Evolutionary conservation across 2,113 vertebrate species (phyloP).

Genomic region (Fregetta grallaria): DNA sequence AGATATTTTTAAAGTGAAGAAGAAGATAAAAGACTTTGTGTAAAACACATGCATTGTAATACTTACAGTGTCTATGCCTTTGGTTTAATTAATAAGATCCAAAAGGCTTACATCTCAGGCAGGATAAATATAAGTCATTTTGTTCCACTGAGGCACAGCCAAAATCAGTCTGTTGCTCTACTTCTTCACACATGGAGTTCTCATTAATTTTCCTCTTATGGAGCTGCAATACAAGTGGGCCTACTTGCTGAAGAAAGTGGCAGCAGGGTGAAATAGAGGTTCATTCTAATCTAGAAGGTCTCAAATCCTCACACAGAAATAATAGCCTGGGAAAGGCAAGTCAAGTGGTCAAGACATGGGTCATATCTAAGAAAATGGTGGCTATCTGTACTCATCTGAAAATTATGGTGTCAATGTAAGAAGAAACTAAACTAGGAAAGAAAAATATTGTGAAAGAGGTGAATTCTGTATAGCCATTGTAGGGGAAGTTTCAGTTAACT

Average conservation of each 20-base stretch:
- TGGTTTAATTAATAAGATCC: slow-evolving; percentile 64
- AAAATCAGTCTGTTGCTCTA: slow-evolving; percentile 38
- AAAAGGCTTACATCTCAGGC: slow-evolving; percentile 61
- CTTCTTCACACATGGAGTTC: not conserved
- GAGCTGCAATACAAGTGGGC: not conserved
- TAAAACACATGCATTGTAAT: slow-evolving; percentile 67
- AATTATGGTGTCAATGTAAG: not conserved
- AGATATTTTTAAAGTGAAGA: slow-evolving; percentile 60
- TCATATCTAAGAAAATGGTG: not conserved
- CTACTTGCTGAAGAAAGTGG: not conserved
- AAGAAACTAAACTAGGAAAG: not conserved
- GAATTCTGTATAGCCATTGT: not conserved
- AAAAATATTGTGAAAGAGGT: not conserved
- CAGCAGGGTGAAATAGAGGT: not conserved
- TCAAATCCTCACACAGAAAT: not conserved
- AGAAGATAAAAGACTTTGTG: slow-evolving; percentile 59
- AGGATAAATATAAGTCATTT: slow-evolving; percentile 58
- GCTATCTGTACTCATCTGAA: not conserved
- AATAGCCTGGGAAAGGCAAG: not conserved
- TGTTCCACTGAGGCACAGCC: slow-evolving; percentile 12
- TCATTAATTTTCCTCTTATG: not conserved
- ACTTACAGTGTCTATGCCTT: slow-evolving; percentile 43
- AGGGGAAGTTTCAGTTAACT: not conserved
- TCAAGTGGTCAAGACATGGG: not conserved
- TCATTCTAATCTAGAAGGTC: not conserved